Percentiles rank a stretch among this genome's conserved stretches.
Conservation (phyloP, 2,113 vertebrate species). For the Glaucomys volans region DNA sequence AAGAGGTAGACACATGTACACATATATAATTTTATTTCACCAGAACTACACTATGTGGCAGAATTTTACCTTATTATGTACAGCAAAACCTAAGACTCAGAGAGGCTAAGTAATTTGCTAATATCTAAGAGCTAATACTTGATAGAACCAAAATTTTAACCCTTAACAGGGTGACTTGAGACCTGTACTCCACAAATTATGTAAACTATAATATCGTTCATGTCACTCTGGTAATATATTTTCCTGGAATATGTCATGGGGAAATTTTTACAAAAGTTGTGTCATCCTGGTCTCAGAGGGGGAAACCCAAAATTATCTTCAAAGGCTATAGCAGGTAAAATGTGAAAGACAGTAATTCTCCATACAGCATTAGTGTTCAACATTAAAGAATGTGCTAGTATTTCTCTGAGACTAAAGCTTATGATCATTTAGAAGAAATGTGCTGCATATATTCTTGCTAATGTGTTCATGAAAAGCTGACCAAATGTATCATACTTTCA, state of each 20-base stretch:
- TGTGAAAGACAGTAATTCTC: background rate
- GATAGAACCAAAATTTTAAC: background rate
- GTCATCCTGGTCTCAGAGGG: background rate
- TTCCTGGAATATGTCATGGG: background rate
- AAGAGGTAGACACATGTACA: background rate
- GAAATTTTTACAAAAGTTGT: slow-evolving; percentile 5
- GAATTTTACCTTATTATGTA: slow-evolving; percentile 4
- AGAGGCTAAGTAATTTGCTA: slow-evolving; percentile 7
- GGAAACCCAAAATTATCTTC: background rate
- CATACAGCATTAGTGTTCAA: background rate
- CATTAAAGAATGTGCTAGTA: background rate
- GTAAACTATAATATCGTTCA: background rate
- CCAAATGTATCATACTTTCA: background rate
- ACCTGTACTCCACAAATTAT: background rate
- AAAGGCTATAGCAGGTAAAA: background rate
- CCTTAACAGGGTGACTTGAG: background rate
- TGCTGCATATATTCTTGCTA: background rate
- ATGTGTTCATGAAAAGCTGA: background rate
- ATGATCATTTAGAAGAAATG: background rate
- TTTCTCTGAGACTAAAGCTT: background rate
- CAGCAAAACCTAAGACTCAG: slow-evolving; percentile 18
- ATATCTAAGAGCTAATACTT: slow-evolving; percentile 8
- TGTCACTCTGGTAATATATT: background rate
- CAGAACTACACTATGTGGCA: background rate
- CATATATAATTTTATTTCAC: background rate